Conservation (phyloP, 1,140 invertebrate genomes). For the Cherax quadricarinatus region DNA sequence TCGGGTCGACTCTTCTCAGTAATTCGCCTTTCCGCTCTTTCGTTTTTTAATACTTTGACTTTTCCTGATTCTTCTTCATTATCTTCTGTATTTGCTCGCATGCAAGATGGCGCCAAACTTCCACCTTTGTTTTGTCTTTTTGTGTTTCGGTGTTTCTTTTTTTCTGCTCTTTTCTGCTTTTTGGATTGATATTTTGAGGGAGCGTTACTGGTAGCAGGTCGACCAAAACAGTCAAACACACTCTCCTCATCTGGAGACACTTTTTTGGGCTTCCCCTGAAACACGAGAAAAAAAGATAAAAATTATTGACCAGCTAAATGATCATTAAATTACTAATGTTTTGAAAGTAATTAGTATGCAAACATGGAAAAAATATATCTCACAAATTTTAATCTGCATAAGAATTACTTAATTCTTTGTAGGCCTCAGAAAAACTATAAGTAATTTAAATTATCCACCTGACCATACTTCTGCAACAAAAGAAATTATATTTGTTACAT, state of each 20-base stretch:
- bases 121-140: conserved; percentile 47
- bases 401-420: too few species aligned
- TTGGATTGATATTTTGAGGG: conserved; percentile 67
- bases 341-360: too few species aligned
- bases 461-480: too few species aligned
- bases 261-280: conserved; percentile 70
- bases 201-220: conserved; percentile 27
- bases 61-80: conserved; percentile 30
- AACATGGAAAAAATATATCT: too few species aligned
- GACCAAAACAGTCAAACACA: conserved; percentile 69
- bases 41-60: neutral
- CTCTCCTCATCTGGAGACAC: conserved; percentile 54
- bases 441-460: too few species aligned
- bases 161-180: conserved; percentile 68
- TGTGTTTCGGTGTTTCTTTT: conserved; percentile 48
- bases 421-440: too few species aligned
- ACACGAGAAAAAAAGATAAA: neutral
- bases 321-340: neutral
- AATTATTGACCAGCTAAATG: neutral
- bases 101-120: conserved; percentile 51
- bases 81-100: conserved; percentile 48
- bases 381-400: too few species aligned
- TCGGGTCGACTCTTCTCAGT: conserved; percentile 68
- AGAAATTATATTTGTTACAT: too few species aligned
- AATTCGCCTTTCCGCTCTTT: conserved; percentile 48